Conservation (phyloP, 1,140 invertebrate species). For the Sycobia sp. region DNA sequence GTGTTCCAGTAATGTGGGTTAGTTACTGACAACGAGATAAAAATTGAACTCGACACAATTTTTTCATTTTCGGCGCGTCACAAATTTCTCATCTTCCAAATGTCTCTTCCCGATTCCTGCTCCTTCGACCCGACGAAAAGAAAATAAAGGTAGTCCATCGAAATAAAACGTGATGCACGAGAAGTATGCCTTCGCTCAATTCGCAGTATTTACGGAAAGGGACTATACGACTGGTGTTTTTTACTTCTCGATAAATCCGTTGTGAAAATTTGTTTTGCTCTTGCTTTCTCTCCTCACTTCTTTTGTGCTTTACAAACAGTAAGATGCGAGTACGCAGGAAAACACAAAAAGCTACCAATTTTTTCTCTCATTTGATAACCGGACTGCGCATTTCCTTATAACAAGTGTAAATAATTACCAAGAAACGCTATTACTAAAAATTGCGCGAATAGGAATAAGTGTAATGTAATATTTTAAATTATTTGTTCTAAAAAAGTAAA, state of each 20-base stretch:
- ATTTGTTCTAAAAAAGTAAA: no score
- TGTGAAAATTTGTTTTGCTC: constrained; percentile 4
- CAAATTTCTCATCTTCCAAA: no score
- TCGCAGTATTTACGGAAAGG: constrained; percentile 17
- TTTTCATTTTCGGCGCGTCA: background rate
- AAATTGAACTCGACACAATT: no score
- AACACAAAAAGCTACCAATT: constrained; percentile 21
- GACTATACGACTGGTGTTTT: constrained; percentile 23
- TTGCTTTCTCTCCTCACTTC: constrained; percentile 11
- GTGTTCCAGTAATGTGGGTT: no score
- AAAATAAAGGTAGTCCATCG: background rate
- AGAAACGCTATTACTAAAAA: no score
- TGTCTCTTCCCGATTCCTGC: no score
- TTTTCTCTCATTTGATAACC: no score
- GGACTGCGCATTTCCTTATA: no score
- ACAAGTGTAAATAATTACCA: no score
- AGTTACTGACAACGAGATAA: no score
- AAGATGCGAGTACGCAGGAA: background rate
- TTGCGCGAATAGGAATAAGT: no score
- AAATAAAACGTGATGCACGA: constrained; percentile 27
- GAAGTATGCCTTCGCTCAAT: constrained; percentile 21
- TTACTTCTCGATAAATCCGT: constrained; percentile 27
- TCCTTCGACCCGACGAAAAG: background rate
- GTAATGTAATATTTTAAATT: no score
- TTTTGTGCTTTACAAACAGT: background rate